phyloP scores from a whole-genome alignment of 1,140 invertebrate genomes.

The Zaprionus africanus region DNA sequence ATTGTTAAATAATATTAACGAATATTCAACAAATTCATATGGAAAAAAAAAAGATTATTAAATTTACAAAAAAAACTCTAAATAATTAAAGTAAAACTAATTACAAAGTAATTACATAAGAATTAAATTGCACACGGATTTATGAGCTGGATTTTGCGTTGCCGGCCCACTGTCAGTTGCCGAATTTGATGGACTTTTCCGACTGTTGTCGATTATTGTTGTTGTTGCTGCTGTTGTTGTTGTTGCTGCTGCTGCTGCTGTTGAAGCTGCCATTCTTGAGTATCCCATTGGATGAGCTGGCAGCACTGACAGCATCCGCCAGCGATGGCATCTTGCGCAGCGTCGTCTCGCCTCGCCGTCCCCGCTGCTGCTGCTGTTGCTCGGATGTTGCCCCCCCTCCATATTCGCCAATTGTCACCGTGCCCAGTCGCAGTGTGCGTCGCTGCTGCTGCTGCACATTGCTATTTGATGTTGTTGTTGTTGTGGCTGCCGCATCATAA shows the following conservation, averaged over 20 bases:
- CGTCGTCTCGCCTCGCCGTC: constrained; percentile 84
- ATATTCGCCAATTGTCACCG: constrained; percentile 89
- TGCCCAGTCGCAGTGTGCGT: constrained; percentile 84
- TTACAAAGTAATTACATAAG: constrained; percentile 14
- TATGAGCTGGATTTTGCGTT: constrained; percentile 3
- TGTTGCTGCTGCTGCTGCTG: constrained; percentile 8
- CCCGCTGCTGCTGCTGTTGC: constrained; percentile 12
- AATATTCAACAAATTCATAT: constrained; percentile 48
- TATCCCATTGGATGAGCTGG: constrained; percentile 63
- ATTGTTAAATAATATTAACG: constrained; percentile 54
- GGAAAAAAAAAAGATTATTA: constrained; percentile 32
- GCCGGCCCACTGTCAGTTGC: constrained; percentile 55
- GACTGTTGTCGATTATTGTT: constrained; percentile 44
- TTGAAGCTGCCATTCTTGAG: constrained; percentile 70
- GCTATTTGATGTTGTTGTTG: constrained; percentile 1
- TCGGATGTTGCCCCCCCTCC: constrained; percentile 73
- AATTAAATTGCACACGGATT: constrained; percentile 61
- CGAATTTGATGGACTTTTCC: constrained; percentile 80
- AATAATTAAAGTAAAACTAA: constrained; percentile 10
- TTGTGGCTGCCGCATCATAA: constrained; percentile 83
- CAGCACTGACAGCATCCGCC: constrained; percentile 30
- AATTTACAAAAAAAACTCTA: constrained; percentile 23
- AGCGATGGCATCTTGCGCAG: constrained; percentile 68
- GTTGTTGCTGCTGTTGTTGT: constrained; percentile 37
- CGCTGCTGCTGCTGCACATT: constrained; percentile 47